A percentile compares a stretch with the other conserved stretches of the same genome.
These are phyloP conservation scores for Parthenolecanium corni DNA, from an alignment of 2,888 invertebrate genomes.

Conservation along the genomic window DNA sequence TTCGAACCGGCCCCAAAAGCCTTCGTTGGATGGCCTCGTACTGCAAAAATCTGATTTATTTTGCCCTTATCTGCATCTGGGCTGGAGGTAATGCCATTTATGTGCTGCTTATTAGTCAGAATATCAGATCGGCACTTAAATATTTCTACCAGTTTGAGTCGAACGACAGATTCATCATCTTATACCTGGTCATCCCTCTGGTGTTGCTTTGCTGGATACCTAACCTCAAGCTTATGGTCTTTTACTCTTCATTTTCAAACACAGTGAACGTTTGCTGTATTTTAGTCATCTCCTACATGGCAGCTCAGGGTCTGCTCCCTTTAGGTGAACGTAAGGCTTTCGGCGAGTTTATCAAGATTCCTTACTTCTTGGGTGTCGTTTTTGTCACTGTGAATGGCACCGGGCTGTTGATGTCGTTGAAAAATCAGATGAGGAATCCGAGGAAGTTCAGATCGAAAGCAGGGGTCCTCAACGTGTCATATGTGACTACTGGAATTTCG, in stretches of 20 bases:
- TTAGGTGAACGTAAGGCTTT: conserved; percentile 51
- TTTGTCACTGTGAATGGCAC: conserved; percentile 93
- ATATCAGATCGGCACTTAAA: conserved; percentile 8
- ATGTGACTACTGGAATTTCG: conserved; percentile 65
- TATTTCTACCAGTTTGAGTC: conserved; percentile 29
- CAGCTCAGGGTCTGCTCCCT: conserved; percentile 58
- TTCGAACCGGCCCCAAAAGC: conserved; percentile 60
- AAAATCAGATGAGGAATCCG: conserved; percentile 87
- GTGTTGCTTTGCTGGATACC: conserved; percentile 68
- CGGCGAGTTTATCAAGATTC: conserved; percentile 56
- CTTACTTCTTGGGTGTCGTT: conserved; percentile 90
- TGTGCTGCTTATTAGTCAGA: not conserved
- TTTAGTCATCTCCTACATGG: conserved; percentile 70
- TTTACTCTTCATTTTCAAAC: conserved; percentile 81
- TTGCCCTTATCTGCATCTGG: conserved; percentile 10
- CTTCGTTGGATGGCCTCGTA: conserved; percentile 31
- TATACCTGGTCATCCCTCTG: conserved; percentile 40
- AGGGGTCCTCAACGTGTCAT: conserved; percentile 72
- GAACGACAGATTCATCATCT: conserved; percentile 32
- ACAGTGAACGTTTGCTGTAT: conserved; percentile 70
- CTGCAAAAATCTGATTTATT: conserved; percentile 15
- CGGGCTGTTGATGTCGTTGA: conserved; percentile 76
- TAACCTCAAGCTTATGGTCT: conserved; percentile 74
- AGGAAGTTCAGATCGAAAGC: conserved; percentile 62
- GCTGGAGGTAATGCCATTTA: conserved; percentile 14